Evolutionary conservation across 2,888 invertebrate species (phyloP).

Genomic region (Lycocerus yunnanus): DNA sequence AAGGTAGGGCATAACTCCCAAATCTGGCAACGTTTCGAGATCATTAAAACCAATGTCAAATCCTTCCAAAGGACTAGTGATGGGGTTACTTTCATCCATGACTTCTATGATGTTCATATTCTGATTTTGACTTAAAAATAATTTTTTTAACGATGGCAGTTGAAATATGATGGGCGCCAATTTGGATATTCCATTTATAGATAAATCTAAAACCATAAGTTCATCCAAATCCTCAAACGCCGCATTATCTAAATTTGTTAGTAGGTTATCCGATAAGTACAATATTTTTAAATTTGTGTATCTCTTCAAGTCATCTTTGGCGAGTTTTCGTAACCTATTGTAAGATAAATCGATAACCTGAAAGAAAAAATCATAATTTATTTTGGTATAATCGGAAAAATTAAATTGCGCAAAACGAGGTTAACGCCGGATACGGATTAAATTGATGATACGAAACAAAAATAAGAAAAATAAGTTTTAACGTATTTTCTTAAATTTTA

Average conservation of each 20-base stretch:
- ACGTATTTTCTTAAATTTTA: background rate
- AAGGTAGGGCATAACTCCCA: constrained; percentile 44
- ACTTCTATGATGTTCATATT: constrained; percentile 49
- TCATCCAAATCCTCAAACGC: constrained; percentile 42
- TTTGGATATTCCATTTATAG: constrained; percentile 44
- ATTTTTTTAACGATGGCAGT: constrained; percentile 46
- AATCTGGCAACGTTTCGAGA: constrained; percentile 36
- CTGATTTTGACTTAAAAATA: constrained; percentile 49
- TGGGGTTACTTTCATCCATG: constrained; percentile 44
- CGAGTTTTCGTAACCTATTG: constrained; percentile 49
- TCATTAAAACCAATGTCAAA: constrained; percentile 48
- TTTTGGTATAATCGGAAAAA: background rate
- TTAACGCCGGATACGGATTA: background rate
- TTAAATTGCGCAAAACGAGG: background rate
- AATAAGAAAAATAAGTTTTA: background rate
- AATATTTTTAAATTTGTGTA: constrained; percentile 46
- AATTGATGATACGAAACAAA: background rate
- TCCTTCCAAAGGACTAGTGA: constrained; percentile 46
- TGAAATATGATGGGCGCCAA: constrained; percentile 48
- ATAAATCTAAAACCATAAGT: constrained; percentile 47
- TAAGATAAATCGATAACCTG: constrained; percentile 49
- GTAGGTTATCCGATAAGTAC: constrained; percentile 51
- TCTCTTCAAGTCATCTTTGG: constrained; percentile 41
- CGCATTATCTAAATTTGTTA: constrained; percentile 45
- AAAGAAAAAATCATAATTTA: constrained; percentile 18